Percentiles rank a stretch among this genome's conserved stretches.
Evolutionary conservation across 1,140 invertebrate species (phyloP).

Genomic region (Microvelia longipes): DNA sequence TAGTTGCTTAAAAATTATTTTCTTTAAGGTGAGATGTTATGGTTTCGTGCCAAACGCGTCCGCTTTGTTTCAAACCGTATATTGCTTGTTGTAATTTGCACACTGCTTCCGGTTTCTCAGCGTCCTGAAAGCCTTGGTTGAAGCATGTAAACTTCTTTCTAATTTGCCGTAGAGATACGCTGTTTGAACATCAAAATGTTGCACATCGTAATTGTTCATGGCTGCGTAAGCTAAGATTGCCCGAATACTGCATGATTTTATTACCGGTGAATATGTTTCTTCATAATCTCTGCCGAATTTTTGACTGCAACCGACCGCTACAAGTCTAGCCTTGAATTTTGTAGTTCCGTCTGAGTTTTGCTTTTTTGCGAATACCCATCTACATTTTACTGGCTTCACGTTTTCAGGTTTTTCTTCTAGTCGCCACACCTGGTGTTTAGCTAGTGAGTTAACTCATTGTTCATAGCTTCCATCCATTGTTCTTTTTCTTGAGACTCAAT

Average conservation of each 20-base stretch:
- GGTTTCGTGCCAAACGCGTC: not conserved
- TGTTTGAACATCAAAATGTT: conserved; percentile 29
- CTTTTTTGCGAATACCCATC: not conserved
- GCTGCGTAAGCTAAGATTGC: conserved; percentile 27
- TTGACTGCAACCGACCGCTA: not conserved
- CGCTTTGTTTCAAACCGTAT: not conserved
- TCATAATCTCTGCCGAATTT: conserved; percentile 17
- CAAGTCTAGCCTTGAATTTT: not conserved
- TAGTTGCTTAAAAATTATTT: not conserved
- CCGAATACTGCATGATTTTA: conserved; percentile 23
- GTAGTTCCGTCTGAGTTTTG: not conserved
- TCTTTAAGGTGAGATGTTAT: not conserved
- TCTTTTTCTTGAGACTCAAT: not conserved
- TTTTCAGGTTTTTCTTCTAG: not conserved
- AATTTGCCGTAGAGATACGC: conserved; percentile 32
- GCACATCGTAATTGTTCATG: conserved; percentile 24
- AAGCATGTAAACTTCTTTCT: conserved; percentile 29
- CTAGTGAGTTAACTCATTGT: not conserved
- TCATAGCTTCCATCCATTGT: not conserved
- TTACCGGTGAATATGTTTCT: conserved; percentile 19
- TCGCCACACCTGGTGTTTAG: not conserved
- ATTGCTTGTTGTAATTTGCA: not conserved
- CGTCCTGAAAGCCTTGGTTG: not conserved
- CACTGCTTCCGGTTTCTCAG: not conserved
- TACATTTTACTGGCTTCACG: not conserved